phyloP scores from a whole-genome alignment of 2,888 invertebrate genomes.

The Macaria liturata region DNA sequence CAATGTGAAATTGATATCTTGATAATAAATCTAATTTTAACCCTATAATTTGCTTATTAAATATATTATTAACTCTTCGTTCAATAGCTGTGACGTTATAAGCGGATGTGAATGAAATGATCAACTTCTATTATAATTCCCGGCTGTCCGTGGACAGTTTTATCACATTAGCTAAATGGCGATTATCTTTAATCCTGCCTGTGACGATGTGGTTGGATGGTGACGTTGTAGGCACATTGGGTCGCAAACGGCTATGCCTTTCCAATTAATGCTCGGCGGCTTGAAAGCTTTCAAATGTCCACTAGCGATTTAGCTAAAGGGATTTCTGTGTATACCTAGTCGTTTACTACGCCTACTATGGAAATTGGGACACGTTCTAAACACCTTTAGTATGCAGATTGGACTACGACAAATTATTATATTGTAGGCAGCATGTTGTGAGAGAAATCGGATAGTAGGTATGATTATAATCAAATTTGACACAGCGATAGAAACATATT shows the following conservation, averaged over 20 bases:
- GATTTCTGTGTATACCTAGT: conserved; percentile 14
- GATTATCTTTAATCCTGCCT: conserved; percentile 9
- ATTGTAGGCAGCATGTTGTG: not conserved
- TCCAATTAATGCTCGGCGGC: conserved; percentile 35
- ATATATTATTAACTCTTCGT: no score
- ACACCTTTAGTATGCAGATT: conserved; percentile 1
- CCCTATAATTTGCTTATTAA: no score
- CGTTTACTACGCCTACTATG: conserved; percentile 10
- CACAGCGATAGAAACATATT: no score
- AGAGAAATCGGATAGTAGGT: no score
- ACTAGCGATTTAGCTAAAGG: conserved; percentile 36
- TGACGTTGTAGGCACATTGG: conserved; percentile 20
- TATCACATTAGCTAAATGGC: conserved; percentile 5
- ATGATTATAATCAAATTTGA: no score
- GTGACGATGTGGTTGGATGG: conserved; percentile 4
- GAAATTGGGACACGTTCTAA: not conserved
- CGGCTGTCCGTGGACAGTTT: no score
- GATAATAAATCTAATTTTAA: no score
- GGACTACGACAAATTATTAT: not conserved
- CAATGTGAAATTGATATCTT: not conserved
- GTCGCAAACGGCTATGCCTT: conserved; percentile 24
- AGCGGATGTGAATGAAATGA: no score
- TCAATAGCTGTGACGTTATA: no score
- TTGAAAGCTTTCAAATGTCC: conserved; percentile 45
- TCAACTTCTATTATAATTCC: no score